Evolutionary conservation across 2,888 invertebrate genomes (phyloP), one percentile per base, ranked within the genome.

Genomic region (Peribatodes rhomboidaria): DNA sequence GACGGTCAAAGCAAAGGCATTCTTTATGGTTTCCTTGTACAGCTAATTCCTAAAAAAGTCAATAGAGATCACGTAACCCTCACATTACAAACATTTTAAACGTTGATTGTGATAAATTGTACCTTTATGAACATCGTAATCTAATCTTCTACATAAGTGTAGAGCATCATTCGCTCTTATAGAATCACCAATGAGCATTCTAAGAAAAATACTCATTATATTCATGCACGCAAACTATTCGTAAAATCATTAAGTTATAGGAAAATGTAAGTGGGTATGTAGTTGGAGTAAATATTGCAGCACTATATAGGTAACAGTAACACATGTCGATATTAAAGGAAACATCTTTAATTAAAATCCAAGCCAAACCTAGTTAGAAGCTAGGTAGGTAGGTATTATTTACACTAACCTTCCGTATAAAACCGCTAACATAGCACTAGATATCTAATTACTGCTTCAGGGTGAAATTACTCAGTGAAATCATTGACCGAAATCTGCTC

Each of bases 391-490:
- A 16, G 27, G 44, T 46, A 55, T 55, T 33, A 33, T 44, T 55
- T 55, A 18, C 44, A 54, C 59, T 60, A 58, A 63, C 59, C 63
- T 67, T 55, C 31, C 46, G 49, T 52, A 54, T 61, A 61, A 62
- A 69, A 70, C 68, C 68, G 58, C 70, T 66, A 74, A 68, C 68
- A 71, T 70, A 72, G 68, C 76, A 69, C 68, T 66, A 73, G 37
- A 68, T 74, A 61, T 72, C 71, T 76, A 77, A 79, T 77, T 77
- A 75, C 73, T 73, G 61, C 68, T 75, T 72, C 75, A 72, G 72
- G 74, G 77, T 71, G 70, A 76, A 78, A 76, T 70, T 70, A 73
- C 59, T 54, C 57, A 71, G 77, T 60, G 70, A 76, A 78, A 77
- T 71, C 60, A 71, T 70, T 73, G 63, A 57, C 67, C 72, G 71